Base-by-base conservation (phyloP, 2,888 invertebrate species). In the Netelia virgata region DNA sequence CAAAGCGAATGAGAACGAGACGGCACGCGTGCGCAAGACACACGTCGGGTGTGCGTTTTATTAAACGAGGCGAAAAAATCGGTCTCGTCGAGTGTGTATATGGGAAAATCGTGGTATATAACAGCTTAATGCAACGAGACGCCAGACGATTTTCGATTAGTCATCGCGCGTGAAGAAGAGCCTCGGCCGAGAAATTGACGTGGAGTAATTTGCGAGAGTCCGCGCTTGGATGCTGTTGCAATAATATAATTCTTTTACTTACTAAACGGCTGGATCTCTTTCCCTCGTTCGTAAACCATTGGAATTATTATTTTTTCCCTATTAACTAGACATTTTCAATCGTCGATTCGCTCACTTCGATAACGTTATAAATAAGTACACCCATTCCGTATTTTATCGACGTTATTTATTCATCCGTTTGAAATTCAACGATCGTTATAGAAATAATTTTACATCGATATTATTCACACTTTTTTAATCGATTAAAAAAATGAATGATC, bases 1-100 rank as follows among this genome's bases (percentile, higher is more conserved):
- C 70, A 68, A 83, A 83, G 79, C 64, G 86, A 88, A 88, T 88
- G 88, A 86, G 88, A 89, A 89, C 88, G 86, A 87, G 77, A 87
- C 84, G 81, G 85, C 87, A 85, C 84, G 88, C 88, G 83, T 82
- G 73, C 47, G 59, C 36, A 16, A 63, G 47, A 53, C n/a, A 73
- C 47, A 53, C 72, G 66, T 43, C 77, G 77, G 77, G 47, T 36
- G 73, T 80, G 82, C 84, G 77, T 82, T 79, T 79, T 66, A 73
- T 73, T 85, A 82, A 87, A 86, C 84, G 83, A 82, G 79, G 76
- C 74, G 82, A 80, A 85, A 82, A 84, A 83, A 82, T 68, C 72
- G 28, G 50, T 66, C 75, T 70, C 64, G 63, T 74, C 69, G 55
- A 41, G 63, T 16, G n/a, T n/a, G 14, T 53, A 16, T 16, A 55